A percentile compares a stretch with the other conserved stretches of the same genome.
Evolutionary conservation across 2,888 invertebrate species (phyloP).

Genomic region (Drosophila phalerata): DNA sequence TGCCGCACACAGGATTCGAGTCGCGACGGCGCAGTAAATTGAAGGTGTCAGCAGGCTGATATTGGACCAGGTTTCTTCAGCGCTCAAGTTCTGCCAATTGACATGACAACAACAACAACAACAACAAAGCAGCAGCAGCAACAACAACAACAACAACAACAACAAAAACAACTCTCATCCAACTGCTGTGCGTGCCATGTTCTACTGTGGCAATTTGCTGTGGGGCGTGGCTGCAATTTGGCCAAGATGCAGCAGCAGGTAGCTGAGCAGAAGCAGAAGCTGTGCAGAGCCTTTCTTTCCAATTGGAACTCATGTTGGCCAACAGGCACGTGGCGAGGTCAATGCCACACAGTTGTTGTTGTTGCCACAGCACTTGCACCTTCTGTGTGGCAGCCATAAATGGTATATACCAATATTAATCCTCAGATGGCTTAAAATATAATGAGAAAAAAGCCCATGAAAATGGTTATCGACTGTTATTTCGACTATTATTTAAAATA

Average conservation of each 20-base stretch:
- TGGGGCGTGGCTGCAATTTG: conserved; percentile 71
- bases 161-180: conserved; percentile 17
- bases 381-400: conserved; percentile 12
- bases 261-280: conserved; percentile 37
- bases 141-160: not conserved
- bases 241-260: conserved; percentile 54
- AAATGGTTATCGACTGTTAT: conserved; percentile 7
- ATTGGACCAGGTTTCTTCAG: conserved; percentile 26
- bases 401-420: conserved; percentile 15
- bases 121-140: not conserved
- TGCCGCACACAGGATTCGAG: conserved; percentile 25
- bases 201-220: conserved; percentile 47
- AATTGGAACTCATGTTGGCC: conserved; percentile 55
- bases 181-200: conserved; percentile 56
- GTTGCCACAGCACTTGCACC: conserved; percentile 16
- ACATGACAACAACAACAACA: conserved; percentile 2
- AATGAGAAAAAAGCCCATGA: not conserved
- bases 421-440: conserved; percentile 1
- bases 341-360: conserved; percentile 47
- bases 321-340: conserved; percentile 69
- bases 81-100: conserved; percentile 34
- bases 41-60: conserved; percentile 76
- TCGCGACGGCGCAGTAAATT: conserved; percentile 42
- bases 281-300: conserved; percentile 25
- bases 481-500: conserved; percentile 9